A percentile compares a stretch with the other conserved stretches of the same genome.
Conservation (phyloP, 2,888 invertebrate genomes). For the Melolontha melolontha region DNA sequence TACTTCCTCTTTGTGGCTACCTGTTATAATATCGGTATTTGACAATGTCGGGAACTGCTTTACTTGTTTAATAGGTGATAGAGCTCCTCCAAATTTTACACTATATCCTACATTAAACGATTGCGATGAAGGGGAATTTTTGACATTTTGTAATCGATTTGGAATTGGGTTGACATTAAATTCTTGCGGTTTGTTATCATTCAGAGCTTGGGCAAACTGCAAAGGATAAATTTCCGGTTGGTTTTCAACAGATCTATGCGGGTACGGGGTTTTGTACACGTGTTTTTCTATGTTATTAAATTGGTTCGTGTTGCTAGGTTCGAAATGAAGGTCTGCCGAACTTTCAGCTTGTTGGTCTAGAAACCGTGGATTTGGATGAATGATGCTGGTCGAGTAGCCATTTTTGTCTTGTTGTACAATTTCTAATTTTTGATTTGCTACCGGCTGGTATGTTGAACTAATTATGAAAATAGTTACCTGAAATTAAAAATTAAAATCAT, state of each 20-base stretch:
- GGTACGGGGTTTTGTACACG: not conserved
- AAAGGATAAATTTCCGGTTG: not conserved
- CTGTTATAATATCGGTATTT: constrained; percentile 27
- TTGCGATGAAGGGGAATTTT: constrained; percentile 15
- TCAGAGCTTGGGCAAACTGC: not conserved
- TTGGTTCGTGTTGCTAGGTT: not conserved
- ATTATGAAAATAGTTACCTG: constrained; percentile 32
- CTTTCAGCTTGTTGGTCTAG: constrained; percentile 19
- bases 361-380: not conserved
- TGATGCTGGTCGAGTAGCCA: not conserved
- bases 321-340: constrained; percentile 9
- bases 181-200: not conserved
- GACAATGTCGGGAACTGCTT: constrained; percentile 4
- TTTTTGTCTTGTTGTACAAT: constrained; percentile 1
- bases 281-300: not conserved
- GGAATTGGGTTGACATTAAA: not conserved
- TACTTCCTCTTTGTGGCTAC: constrained; percentile 29
- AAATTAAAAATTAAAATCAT: not conserved
- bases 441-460: constrained; percentile 24
- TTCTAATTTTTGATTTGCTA: constrained; percentile 3
- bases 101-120: constrained; percentile 35
- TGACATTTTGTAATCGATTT: not conserved
- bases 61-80: constrained; percentile 2
- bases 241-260: not conserved
- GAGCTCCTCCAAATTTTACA: constrained; percentile 13